These are phyloP conservation scores for Adrianichthys oophorus DNA, from an alignment of 2,797 vertebrate genomes.

Conservation along the genomic window DNA sequence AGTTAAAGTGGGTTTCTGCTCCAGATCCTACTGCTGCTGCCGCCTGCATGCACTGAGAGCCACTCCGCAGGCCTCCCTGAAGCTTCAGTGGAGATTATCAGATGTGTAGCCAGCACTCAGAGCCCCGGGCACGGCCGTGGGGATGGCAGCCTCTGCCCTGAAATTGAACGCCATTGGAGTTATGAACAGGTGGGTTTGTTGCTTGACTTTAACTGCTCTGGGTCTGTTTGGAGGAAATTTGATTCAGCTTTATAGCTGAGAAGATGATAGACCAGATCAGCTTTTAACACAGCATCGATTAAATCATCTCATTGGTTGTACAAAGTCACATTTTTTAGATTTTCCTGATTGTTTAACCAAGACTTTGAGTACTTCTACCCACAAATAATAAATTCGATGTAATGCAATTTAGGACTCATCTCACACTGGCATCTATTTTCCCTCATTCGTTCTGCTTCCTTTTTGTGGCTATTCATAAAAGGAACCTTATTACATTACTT, in stretches of 20 bases:
- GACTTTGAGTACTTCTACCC: no score
- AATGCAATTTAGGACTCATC: no score
- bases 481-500: no score
- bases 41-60: no score
- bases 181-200: slow-evolving; percentile 67
- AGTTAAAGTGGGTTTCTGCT: no score
- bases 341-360: no score
- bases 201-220: neutral
- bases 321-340: neutral
- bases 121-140: slow-evolving; percentile 68
- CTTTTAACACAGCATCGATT: neutral
- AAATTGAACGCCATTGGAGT: slow-evolving; percentile 64
- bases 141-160: slow-evolving; percentile 75
- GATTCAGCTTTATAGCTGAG: neutral
- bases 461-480: no score
- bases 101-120: slow-evolving; percentile 66
- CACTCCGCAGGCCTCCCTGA: slow-evolving; percentile 34
- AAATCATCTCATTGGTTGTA: neutral
- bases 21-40: no score
- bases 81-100: slow-evolving; percentile 54
- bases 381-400: no score
- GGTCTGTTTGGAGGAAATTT: slow-evolving; percentile 1
- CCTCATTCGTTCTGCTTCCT: no score
- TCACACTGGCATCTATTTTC: no score
- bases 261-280: slow-evolving; percentile 23